Evolutionary conservation across 2,797 vertebrate species (phyloP).

Genomic region (Gadopsis bispinosus): DNA sequence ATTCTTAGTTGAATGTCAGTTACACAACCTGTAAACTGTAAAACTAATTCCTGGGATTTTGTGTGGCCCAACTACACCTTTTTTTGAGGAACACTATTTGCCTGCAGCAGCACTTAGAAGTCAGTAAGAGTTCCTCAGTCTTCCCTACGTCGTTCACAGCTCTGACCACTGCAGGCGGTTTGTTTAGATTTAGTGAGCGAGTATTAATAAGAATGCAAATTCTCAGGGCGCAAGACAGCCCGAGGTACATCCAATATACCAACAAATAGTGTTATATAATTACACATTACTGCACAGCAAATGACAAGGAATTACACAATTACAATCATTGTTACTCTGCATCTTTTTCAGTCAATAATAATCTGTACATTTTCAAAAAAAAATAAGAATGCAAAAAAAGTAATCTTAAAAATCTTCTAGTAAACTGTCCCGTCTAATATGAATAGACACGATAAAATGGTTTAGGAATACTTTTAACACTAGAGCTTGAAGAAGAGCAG

Average conservation of each 20-base stretch:
- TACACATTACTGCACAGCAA: neutral
- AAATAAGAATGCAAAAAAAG: no score
- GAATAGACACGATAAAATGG: neutral
- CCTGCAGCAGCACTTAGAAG: slow-evolving; percentile 34
- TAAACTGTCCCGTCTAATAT: neutral
- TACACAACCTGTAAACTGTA: slow-evolving; percentile 31
- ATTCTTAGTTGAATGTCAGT: slow-evolving; percentile 12
- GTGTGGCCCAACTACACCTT: slow-evolving; percentile 16
- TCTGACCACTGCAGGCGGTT: slow-evolving; percentile 7
- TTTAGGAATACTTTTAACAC: neutral
- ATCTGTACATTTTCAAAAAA: no score
- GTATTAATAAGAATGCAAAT: slow-evolving; percentile 14
- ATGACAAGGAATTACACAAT: neutral
- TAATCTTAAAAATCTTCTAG: no score
- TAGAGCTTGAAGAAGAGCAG: neutral
- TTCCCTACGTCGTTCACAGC: neutral
- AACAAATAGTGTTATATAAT: neutral
- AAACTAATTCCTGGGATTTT: slow-evolving; percentile 28
- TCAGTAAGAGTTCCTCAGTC: slow-evolving; percentile 11
- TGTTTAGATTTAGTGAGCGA: neutral
- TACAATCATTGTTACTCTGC: neutral
- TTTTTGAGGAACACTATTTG: slow-evolving; percentile 10
- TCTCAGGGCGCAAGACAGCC: neutral
- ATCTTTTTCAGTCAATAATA: neutral
- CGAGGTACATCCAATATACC: neutral